Percentiles rank a stretch among this genome's conserved stretches.
phyloP scores from a whole-genome alignment of 1,140 invertebrate genomes.

The Procambarus virginalis region DNA sequence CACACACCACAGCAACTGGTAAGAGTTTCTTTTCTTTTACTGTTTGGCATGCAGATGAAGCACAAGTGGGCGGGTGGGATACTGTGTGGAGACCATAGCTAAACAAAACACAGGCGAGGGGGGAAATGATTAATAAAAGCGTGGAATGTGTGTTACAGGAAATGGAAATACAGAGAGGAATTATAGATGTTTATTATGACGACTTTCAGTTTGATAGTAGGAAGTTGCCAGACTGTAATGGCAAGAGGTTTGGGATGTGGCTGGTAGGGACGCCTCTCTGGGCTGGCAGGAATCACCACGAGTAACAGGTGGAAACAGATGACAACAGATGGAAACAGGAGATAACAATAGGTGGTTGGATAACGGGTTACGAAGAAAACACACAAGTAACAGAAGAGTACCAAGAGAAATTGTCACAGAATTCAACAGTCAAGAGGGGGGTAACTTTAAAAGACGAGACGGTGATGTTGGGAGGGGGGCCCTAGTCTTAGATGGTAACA shows the following conservation, averaged over 20 bases:
- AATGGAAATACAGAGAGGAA: background rate
- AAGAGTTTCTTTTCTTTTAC: background rate
- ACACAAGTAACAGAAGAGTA: background rate
- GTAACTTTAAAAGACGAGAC: background rate
- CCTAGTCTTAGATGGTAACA: too few species aligned
- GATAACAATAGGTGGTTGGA: background rate
- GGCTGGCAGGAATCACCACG: background rate
- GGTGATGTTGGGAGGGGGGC: background rate
- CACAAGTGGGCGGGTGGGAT: background rate
- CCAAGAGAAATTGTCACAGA: background rate
- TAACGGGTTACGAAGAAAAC: background rate
- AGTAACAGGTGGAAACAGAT: background rate
- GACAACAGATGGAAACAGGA: too few species aligned
- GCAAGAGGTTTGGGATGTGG: background rate
- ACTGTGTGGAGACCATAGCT: too few species aligned
- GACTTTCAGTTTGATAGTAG: background rate
- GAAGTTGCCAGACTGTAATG: background rate
- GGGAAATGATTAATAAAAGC: background rate
- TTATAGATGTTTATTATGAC: background rate
- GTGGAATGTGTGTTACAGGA: slow-evolving; percentile 7
- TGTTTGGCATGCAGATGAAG: background rate
- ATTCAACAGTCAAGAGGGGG: background rate
- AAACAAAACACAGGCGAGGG: background rate
- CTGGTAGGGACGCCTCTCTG: background rate
- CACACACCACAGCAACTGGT: too few species aligned